phyloP scores from a whole-genome alignment of 2,888 invertebrate genomes.

The Aquatica leii region DNA sequence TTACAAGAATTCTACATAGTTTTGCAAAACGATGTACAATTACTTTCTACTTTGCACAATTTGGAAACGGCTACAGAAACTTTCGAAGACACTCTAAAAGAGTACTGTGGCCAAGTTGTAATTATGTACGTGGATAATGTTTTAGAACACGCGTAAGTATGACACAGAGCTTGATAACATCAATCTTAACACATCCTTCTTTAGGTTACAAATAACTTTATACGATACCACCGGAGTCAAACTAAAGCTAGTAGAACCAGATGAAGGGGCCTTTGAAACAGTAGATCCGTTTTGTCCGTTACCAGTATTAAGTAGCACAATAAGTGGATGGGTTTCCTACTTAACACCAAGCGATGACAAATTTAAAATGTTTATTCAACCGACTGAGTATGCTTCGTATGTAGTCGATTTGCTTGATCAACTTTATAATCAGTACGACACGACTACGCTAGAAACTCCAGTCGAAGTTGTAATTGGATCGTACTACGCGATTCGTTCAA shows the following conservation, averaged over 20 bases:
- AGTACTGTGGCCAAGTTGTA: conserved; percentile 61
- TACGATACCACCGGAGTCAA: conserved; percentile 66
- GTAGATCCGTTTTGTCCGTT: conserved; percentile 67
- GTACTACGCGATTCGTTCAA: conserved; percentile 66
- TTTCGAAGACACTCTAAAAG: conserved; percentile 64
- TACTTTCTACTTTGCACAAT: conserved; percentile 64
- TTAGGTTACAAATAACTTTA: conserved; percentile 72
- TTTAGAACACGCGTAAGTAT: conserved; percentile 58
- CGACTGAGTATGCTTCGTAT: conserved; percentile 60
- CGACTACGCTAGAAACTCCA: conserved; percentile 54
- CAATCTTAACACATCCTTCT: conserved; percentile 12
- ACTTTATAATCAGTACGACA: conserved; percentile 68
- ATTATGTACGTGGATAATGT: conserved; percentile 62
- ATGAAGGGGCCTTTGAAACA: conserved; percentile 64
- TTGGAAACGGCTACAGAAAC: conserved; percentile 58
- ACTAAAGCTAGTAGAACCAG: conserved; percentile 63
- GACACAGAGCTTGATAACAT: neutral
- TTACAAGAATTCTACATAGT: conserved; percentile 60
- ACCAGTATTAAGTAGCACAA: conserved; percentile 68
- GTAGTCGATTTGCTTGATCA: conserved; percentile 62
- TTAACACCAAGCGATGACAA: conserved; percentile 60
- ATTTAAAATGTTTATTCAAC: conserved; percentile 70
- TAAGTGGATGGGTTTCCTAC: conserved; percentile 69
- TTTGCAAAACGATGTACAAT: conserved; percentile 60
- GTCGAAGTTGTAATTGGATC: conserved; percentile 62